Base-by-base conservation (phyloP, 2,797 vertebrate genomes). In the Sebastes umbrosus region DNA sequence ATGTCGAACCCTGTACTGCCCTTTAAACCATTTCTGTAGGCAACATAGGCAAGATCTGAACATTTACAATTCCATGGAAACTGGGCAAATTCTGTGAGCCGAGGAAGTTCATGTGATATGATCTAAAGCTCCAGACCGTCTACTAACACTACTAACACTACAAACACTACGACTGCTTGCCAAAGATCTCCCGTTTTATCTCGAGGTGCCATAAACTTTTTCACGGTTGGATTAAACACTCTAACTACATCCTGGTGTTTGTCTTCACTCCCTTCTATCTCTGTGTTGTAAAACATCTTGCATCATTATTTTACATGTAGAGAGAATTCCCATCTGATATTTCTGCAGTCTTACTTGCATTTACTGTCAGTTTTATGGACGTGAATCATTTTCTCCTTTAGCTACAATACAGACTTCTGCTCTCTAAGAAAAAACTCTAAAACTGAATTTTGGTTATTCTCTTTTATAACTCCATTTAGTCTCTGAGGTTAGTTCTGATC, bases 231-330 rank as follows among this genome's bases (percentile, higher is more conserved):
- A 77, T 80, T 64, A 54, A 54, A 77, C 43, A 25, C 27, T 68
- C 22, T 62, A 31, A 75, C 71, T 71, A 68, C 71, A 84, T 82
- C 87, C 82, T 73, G 62, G 62, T 78, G 46, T 74, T 73, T 55
- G 25, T 65, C 52, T 79, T 58, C 27, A 65, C 34, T 57, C 43
- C 5, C 12, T 12, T 72, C 52, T 52, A 34, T 39, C 57, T 82
- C 29, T 65, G 39, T 24, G 65, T 73, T 84, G 27, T 80, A 76
- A 83, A 72, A 79, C 52, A 43, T 46, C 46, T 60, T 62, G 4
- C 69, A 69, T 77, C 14, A 54, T 71, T 77, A 43, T 73, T 89
- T 80, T 54, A 80, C n/a, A 58, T 39, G 31, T 27, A 55, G 58
- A 52, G 6, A 57, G 25, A 52, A 81, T 70, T 64, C 52, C 13